A percentile compares a stretch with the other conserved stretches of the same genome.
phyloP scores from a whole-genome alignment of 1,140 invertebrate species.

The Brachionus asplanchnoidis region DNA sequence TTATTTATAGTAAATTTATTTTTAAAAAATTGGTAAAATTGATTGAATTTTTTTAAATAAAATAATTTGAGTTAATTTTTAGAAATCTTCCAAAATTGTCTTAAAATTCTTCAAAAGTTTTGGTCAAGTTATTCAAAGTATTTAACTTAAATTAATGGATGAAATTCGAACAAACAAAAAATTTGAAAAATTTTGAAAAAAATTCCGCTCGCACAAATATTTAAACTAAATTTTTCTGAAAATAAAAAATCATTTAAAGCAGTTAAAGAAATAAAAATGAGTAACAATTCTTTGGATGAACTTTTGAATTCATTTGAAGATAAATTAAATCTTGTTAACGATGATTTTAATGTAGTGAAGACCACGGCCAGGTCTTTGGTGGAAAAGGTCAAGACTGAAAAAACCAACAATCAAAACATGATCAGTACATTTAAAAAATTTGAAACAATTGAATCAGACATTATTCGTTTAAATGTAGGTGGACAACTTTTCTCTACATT shows the following conservation, averaged over 20 bases:
- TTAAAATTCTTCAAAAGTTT: background rate
- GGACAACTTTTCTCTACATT: background rate
- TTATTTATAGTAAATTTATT: no score
- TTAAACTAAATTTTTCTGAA: background rate
- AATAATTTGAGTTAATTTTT: background rate
- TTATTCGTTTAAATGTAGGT: conserved; percentile 10
- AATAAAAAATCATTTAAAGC: background rate
- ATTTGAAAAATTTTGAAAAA: background rate
- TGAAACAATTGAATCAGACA: background rate
- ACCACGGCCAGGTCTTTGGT: background rate
- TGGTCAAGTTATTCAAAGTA: background rate
- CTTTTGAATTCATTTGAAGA: conserved; percentile 3
- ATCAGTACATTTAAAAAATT: conserved; percentile 19
- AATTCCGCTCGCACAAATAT: background rate
- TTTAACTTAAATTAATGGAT: background rate
- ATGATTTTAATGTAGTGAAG: background rate
- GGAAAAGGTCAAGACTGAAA: background rate
- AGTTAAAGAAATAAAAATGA: background rate
- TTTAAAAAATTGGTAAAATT: no score
- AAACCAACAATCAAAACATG: background rate
- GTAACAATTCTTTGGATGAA: background rate
- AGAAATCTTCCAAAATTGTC: background rate
- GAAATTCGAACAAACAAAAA: background rate
- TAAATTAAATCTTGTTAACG: conserved; percentile 11
- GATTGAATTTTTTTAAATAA: background rate